These are phyloP conservation scores for Sebastes melanostomus DNA, from an alignment of 2,797 vertebrate species.

Conservation along the genomic window DNA sequence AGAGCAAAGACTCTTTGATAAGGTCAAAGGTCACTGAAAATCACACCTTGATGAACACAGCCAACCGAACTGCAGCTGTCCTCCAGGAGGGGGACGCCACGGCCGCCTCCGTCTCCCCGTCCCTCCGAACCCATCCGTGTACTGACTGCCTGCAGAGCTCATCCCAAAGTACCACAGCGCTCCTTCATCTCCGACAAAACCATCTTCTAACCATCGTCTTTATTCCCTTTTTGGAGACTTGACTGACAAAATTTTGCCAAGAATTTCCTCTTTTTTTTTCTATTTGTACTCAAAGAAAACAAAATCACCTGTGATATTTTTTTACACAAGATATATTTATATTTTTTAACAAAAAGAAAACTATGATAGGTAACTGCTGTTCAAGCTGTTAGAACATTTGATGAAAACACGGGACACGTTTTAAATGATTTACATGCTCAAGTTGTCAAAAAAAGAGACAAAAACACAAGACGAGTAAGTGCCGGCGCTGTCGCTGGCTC, in stretches of 20 bases:
- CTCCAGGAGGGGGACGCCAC: conserved; percentile 28
- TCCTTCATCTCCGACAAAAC: conserved; percentile 16
- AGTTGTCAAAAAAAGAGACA: conserved; percentile 42
- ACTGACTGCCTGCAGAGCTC: conserved; percentile 51
- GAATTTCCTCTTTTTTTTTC: conserved; percentile 51
- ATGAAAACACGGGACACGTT: conserved; percentile 30
- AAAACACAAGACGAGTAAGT: conserved; percentile 23
- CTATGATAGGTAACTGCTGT: conserved; percentile 63
- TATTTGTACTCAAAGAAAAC: conserved; percentile 79
- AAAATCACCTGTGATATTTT: conserved; percentile 82
- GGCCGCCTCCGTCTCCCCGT: background rate
- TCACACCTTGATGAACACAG: conserved; percentile 42
- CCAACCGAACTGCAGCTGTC: conserved; percentile 48
- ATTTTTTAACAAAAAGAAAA: conserved; percentile 78
- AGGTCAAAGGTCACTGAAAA: conserved; percentile 51
- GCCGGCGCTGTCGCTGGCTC: conserved; percentile 32
- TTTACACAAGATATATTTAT: conserved; percentile 87
- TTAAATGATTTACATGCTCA: conserved; percentile 17
- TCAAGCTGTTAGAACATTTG: conserved; percentile 62
- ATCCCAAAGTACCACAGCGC: conserved; percentile 67
- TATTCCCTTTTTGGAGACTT: conserved; percentile 50
- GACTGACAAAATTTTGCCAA: conserved; percentile 62
- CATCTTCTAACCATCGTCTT: conserved; percentile 37
- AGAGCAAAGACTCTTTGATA: conserved; percentile 38
- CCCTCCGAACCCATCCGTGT: conserved; percentile 6